Conservation (phyloP, 2,888 invertebrate genomes). For the Diarsia mendica region DNA sequence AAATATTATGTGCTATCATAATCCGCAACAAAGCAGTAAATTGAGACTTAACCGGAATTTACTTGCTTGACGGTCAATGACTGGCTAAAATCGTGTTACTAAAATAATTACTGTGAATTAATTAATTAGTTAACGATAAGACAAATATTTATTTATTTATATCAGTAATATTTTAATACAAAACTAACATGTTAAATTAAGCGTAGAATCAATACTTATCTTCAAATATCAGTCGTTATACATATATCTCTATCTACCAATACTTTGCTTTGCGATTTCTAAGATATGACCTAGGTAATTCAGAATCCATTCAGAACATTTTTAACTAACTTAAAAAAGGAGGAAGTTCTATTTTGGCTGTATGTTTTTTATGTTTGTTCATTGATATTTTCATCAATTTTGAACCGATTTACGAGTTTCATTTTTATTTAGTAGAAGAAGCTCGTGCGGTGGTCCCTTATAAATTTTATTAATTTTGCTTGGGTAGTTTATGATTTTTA, state of each 20-base stretch:
- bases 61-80: neutral
- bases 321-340: no score
- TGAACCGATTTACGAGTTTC: no score
- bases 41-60: slow-evolving; percentile 5
- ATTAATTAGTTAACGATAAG: slow-evolving; percentile 8
- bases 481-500: no score
- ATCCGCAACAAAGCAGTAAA: neutral
- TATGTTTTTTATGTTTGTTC: no score
- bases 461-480: no score
- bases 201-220: neutral
- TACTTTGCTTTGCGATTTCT: neutral
- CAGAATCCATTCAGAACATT: neutral
- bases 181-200: neutral
- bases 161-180: neutral
- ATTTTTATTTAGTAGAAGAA: no score
- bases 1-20: neutral
- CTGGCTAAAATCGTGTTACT: slow-evolving; percentile 2
- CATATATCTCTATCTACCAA: no score
- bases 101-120: slow-evolving; percentile 1
- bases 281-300: neutral
- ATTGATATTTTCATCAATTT: no score
- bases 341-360: no score
- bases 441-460: no score
- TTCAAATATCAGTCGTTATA: no score
- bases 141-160: neutral